These are phyloP conservation scores for Sipha maydis DNA, from an alignment of 2,888 invertebrate genomes.

Conservation along the genomic window DNA sequence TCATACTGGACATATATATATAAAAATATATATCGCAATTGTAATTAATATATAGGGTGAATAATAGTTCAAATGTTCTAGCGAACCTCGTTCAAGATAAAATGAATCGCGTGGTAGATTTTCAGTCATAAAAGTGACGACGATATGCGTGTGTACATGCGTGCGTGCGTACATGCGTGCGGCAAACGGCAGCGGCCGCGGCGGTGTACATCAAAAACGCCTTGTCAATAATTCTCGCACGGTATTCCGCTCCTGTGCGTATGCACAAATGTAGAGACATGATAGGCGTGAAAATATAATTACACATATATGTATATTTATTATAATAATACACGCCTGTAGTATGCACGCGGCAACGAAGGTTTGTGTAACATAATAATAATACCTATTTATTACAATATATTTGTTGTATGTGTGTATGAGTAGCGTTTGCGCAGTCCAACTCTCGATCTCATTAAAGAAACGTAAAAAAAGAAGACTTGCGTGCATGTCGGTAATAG, in stretches of 20 bases:
- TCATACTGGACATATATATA: no score
- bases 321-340: not conserved
- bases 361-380: not conserved
- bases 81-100: no score
- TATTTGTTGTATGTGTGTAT: no score
- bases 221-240: not conserved
- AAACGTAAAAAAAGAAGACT: not conserved
- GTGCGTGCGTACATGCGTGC: not conserved
- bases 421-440: not conserved
- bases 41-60: not conserved
- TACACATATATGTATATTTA: not conserved
- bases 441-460: conserved; percentile 13
- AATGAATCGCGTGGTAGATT: not conserved
- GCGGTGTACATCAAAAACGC: not conserved
- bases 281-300: conserved; percentile 31
- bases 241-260: not conserved
- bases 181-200: not conserved
- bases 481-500: not conserved
- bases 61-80: no score
- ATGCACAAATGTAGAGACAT: not conserved
- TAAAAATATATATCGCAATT: no score
- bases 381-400: not conserved
- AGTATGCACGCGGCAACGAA: not conserved
- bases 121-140: not conserved
- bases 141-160: not conserved